Evolutionary conservation across 2,113 vertebrate genomes (phyloP).

Genomic region (Micronisus gabar): DNA sequence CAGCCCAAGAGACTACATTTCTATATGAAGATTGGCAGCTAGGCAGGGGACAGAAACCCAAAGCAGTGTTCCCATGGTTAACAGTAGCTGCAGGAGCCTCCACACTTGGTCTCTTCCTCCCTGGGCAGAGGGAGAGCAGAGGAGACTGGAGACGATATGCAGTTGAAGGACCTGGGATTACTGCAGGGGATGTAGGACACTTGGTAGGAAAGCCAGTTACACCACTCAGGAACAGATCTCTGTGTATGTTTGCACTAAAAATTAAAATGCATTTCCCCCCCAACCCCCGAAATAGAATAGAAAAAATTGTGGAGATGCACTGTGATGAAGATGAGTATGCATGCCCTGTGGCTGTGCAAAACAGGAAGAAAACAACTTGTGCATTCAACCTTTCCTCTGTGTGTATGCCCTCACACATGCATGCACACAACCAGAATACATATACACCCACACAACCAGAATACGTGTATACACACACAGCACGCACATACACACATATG

Average conservation of each 20-base stretch:
- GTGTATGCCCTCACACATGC: accelerated
- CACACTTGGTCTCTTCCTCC: accelerated
- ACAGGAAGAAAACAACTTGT: background rate
- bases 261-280: background rate
- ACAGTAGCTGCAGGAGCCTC: background rate
- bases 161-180: background rate
- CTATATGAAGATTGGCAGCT: background rate
- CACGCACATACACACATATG: background rate
- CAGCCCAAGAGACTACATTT: background rate
- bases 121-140: background rate
- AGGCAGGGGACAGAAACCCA: background rate
- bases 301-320: background rate
- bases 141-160: background rate
- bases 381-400: background rate
- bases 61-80: background rate
- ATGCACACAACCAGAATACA: background rate
- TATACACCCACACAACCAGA: background rate
- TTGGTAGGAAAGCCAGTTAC: background rate
- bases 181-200: background rate
- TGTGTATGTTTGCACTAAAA: background rate
- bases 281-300: accelerated
- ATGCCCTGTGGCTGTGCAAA: background rate
- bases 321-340: background rate
- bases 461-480: accelerated
- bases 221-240: background rate